Evolutionary conservation across 2,888 invertebrate genomes (phyloP).

Genomic region (Synergus umbraculus): DNA sequence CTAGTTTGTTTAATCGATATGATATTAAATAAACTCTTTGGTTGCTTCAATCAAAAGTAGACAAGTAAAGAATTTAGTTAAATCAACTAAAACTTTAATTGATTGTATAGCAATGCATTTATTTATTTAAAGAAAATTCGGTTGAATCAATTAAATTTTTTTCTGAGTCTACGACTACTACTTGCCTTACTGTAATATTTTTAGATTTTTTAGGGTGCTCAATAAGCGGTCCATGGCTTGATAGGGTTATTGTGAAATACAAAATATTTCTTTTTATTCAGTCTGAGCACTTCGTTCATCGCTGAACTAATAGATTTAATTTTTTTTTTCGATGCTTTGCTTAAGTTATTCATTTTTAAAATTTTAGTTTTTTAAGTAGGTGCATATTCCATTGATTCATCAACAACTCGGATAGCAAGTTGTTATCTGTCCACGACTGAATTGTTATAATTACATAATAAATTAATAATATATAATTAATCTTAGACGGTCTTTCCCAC

Average conservation of each 20-base stretch:
- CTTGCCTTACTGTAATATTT: not conserved
- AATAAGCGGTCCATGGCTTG: slow-evolving; percentile 3
- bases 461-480: slow-evolving; percentile 27
- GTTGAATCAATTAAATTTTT: not conserved
- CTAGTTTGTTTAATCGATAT: too few relatives aligned
- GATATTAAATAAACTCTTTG: too few relatives aligned
- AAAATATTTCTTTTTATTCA: slow-evolving; percentile 1
- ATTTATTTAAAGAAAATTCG: too few relatives aligned
- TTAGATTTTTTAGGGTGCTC: slow-evolving; percentile 32
- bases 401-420: slow-evolving; percentile 34
- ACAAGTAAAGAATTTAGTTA: too few relatives aligned
- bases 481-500: not conserved
- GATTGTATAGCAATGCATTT: too few relatives aligned
- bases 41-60: too few relatives aligned
- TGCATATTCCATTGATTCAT: slow-evolving; percentile 8
- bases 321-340: not conserved
- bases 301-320: not conserved
- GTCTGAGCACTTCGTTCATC: slow-evolving; percentile 23
- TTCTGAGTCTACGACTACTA: not conserved
- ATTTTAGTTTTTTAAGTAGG: slow-evolving; percentile 1
- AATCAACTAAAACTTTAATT: too few relatives aligned
- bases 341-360: slow-evolving; percentile 8
- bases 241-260: not conserved
- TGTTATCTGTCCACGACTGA: slow-evolving; percentile 39
- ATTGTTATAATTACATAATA: slow-evolving; percentile 26